These are phyloP conservation scores for Thera obeliscata DNA, from an alignment of 2,888 invertebrate species.

Conservation along the genomic window DNA sequence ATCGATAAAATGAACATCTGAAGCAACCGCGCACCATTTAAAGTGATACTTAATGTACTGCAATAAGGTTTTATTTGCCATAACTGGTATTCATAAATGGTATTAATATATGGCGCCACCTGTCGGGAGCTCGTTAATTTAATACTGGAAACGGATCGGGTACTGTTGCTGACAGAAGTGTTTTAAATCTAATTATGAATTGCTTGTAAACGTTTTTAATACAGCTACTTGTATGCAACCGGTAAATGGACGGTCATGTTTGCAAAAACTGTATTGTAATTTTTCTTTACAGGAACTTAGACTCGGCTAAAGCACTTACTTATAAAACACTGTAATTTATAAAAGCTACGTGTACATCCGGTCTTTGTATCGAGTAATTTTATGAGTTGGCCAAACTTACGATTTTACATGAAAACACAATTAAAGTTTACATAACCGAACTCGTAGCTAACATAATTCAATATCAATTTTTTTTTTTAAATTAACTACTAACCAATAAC, in stretches of 20 bases:
- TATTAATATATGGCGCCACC: slow-evolving; percentile 54
- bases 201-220: neutral
- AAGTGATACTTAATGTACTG: slow-evolving; percentile 9
- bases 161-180: slow-evolving; percentile 36
- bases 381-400: neutral
- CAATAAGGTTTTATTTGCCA: slow-evolving; percentile 27
- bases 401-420: neutral
- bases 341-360: neutral
- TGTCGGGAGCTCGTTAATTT: slow-evolving; percentile 57
- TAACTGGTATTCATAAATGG: slow-evolving; percentile 35
- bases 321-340: neutral
- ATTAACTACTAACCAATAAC: neutral
- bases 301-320: neutral
- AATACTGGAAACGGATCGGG: slow-evolving; percentile 51
- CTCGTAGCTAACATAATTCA: no score
- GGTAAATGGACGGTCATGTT: neutral
- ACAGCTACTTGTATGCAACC: neutral
- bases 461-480: neutral
- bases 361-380: neutral
- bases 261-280: neutral
- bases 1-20: slow-evolving; percentile 32
- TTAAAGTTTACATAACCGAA: no score
- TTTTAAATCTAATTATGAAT: slow-evolving; percentile 12
- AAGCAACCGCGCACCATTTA: slow-evolving; percentile 15
- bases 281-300: neutral